Percentiles rank a stretch among this genome's conserved stretches.
Conservation (phyloP, 2,888 invertebrate species). For the Arctia plantaginis region DNA sequence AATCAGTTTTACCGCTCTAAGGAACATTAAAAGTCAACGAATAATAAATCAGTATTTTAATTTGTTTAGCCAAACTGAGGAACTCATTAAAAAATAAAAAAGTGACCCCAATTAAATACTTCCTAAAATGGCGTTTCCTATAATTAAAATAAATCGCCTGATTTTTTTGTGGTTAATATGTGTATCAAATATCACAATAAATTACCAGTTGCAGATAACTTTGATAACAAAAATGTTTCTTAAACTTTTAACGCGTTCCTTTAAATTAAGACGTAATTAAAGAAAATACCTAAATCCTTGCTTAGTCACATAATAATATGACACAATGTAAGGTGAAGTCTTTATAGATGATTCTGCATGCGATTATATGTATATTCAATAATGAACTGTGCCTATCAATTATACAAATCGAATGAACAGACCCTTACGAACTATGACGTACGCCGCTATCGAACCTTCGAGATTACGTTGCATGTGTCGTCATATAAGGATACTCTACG, state of each 20-base stretch:
- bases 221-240: background rate
- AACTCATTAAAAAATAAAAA: background rate
- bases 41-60: background rate
- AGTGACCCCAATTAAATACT: background rate
- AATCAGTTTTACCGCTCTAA: no score
- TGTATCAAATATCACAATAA: no score
- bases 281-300: background rate
- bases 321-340: background rate
- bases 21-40: background rate
- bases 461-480: constrained; percentile 18
- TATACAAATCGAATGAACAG: background rate
- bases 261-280: background rate
- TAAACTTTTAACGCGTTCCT: background rate
- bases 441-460: constrained; percentile 11
- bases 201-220: background rate
- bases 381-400: background rate
- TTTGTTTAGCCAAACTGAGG: background rate
- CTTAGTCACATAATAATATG: background rate
- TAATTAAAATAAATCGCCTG: background rate
- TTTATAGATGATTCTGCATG: background rate
- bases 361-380: background rate
- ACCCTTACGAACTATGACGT: background rate
- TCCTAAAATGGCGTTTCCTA: background rate
- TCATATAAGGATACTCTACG: constrained; percentile 35
- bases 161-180: background rate